Evolutionary conservation across 64 coral and sea anemone species (phyloP).

Genomic region (Exaiptasia diaphana): DNA sequence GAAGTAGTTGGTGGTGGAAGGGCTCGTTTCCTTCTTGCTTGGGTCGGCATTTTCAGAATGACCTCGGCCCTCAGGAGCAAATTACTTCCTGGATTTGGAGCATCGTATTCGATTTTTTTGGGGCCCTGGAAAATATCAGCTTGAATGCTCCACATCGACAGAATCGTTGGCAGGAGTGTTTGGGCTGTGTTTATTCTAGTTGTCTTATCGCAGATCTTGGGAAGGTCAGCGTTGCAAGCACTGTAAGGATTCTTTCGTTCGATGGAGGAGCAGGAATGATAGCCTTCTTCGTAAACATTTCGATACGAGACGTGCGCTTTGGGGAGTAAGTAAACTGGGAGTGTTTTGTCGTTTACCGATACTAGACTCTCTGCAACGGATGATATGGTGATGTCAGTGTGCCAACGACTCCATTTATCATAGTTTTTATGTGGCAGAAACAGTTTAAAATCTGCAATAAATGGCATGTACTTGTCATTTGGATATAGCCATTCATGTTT

Average conservation of each 20-base stretch:
- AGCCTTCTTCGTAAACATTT: constrained; percentile 29
- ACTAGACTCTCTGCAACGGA: no score
- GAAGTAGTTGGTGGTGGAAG: background rate
- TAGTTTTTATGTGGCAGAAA: no score
- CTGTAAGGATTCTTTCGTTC: constrained; percentile 22
- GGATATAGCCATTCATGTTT: no score
- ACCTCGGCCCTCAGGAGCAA: constrained; percentile 24
- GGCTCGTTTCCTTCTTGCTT: background rate
- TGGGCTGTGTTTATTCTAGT: background rate
- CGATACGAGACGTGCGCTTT: background rate
- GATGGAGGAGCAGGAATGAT: background rate
- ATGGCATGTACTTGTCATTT: no score
- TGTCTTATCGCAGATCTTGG: constrained; percentile 16
- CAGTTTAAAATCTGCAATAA: no score
- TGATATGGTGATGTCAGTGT: no score
- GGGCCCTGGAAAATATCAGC: background rate
- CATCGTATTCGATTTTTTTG: background rate
- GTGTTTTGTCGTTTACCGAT: no score
- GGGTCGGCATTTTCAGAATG: background rate
- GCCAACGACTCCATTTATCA: no score
- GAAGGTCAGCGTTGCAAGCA: constrained; percentile 23
- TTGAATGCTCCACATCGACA: constrained; percentile 39
- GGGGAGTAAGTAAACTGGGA: constrained; percentile 25
- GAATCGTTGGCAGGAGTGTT: constrained; percentile 31
- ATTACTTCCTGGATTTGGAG: constrained; percentile 31